A percentile compares a stretch with the other conserved stretches of the same genome.
phyloP scores from a whole-genome alignment of 2,888 invertebrate genomes.

The Celastrina argiolus region DNA sequence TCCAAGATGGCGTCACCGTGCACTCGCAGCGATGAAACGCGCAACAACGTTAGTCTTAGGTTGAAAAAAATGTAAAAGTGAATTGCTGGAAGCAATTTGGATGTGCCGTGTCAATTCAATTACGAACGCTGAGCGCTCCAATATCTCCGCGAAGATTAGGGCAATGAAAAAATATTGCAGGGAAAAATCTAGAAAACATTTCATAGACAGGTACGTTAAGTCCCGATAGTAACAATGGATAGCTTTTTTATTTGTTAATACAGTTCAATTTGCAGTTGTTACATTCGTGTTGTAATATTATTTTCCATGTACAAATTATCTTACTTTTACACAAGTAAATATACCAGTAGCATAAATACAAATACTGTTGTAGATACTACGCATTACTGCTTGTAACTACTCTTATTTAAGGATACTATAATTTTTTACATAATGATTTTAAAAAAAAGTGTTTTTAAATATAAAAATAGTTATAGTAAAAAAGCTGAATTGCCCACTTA shows the following conservation, averaged over 20 bases:
- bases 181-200: slow-evolving; percentile 48
- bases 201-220: slow-evolving; percentile 48
- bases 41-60: slow-evolving; percentile 32
- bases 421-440: too few relatives aligned
- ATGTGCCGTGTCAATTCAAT: slow-evolving; percentile 54
- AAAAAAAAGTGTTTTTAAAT: too few relatives aligned
- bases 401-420: too few relatives aligned
- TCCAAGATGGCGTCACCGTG: not conserved
- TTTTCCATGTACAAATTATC: not conserved
- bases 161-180: slow-evolving; percentile 61
- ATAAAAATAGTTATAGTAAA: not conserved
- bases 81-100: slow-evolving; percentile 49
- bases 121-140: slow-evolving; percentile 44
- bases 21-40: slow-evolving; percentile 29
- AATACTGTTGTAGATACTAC: too few relatives aligned
- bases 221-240: not conserved
- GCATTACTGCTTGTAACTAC: too few relatives aligned
- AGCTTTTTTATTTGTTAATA: too few relatives aligned
- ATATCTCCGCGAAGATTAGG: slow-evolving; percentile 50
- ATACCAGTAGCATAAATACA: too few relatives aligned
- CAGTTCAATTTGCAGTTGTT: not conserved
- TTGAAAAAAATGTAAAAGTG: slow-evolving; percentile 43
- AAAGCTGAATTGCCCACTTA: not conserved
- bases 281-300: not conserved
- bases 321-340: not conserved